Evolutionary conservation across 2,797 vertebrate genomes (phyloP).

Genomic region (Diglossa cyanea): DNA sequence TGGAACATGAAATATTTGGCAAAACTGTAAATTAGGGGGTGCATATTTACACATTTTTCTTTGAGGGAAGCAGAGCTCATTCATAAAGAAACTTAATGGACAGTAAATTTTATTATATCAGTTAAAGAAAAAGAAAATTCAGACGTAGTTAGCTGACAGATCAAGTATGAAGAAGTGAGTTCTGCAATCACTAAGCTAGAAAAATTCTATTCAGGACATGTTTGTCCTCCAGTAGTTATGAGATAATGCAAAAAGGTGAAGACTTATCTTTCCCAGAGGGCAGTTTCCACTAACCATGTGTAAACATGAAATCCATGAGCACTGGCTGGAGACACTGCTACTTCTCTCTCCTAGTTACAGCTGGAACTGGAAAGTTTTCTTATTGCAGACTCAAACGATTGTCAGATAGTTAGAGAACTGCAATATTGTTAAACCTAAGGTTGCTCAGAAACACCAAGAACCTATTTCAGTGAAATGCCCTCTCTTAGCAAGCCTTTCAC

Average conservation of each 20-base stretch:
- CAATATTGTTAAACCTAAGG: background rate
- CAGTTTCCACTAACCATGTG: background rate
- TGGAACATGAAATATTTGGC: background rate
- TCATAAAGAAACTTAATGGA: background rate
- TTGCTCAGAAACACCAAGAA: background rate
- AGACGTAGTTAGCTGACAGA: background rate
- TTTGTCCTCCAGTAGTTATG: background rate
- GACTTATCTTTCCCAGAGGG: background rate
- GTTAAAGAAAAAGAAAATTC: background rate
- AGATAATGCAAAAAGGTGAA: background rate
- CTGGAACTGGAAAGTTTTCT: background rate
- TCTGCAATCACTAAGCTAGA: background rate
- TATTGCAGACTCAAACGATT: background rate
- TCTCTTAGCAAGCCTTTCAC: background rate
- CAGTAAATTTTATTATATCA: background rate
- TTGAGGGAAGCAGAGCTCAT: background rate
- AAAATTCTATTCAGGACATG: background rate
- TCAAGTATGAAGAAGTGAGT: background rate
- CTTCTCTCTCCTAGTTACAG: background rate
- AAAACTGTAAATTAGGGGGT: background rate
- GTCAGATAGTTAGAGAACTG: background rate
- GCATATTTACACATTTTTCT: background rate
- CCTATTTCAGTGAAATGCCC: background rate
- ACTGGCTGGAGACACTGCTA: background rate
- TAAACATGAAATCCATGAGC: background rate